phyloP scores from a whole-genome alignment of 2,888 invertebrate genomes.

The Synergus laeviventris region DNA sequence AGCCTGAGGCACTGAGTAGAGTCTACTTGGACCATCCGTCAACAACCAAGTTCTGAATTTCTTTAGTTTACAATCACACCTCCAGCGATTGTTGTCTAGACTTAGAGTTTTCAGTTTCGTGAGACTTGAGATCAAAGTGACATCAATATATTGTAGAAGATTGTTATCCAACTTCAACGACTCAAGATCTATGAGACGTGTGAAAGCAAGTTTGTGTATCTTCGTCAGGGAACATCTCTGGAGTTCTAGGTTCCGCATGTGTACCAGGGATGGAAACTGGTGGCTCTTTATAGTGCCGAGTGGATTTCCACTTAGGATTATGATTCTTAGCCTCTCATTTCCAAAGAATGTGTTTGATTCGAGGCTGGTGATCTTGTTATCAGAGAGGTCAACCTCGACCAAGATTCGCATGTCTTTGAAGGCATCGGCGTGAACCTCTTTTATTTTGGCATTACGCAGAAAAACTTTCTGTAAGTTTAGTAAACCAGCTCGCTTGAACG shows the following conservation, averaged over 20 bases:
- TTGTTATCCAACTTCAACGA: slow-evolving; percentile 90
- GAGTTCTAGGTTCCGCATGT: slow-evolving; percentile 88
- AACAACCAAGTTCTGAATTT: slow-evolving; percentile 89
- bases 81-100: slow-evolving; percentile 92
- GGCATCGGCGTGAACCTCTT: slow-evolving; percentile 88
- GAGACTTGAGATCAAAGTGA: slow-evolving; percentile 83
- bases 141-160: slow-evolving; percentile 83
- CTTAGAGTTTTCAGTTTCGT: slow-evolving; percentile 88
- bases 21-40: slow-evolving; percentile 79
- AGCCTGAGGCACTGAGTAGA: slow-evolving; percentile 85
- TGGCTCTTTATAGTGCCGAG: slow-evolving; percentile 83
- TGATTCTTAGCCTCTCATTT: slow-evolving; percentile 87
- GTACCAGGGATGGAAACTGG: slow-evolving; percentile 89
- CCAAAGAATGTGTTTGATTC: slow-evolving; percentile 90
- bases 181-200: slow-evolving; percentile 84
- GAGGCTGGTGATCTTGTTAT: slow-evolving; percentile 86
- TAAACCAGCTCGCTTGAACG: slow-evolving; percentile 87
- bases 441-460: slow-evolving; percentile 85
- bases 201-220: slow-evolving; percentile 87
- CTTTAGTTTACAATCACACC: slow-evolving; percentile 91
- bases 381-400: slow-evolving; percentile 90
- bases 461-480: slow-evolving; percentile 91
- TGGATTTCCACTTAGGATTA: slow-evolving; percentile 90
- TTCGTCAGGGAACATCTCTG: slow-evolving; percentile 87
- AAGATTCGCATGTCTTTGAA: slow-evolving; percentile 90